Evolutionary conservation across 2,113 vertebrate genomes (phyloP), one percentile per base, ranked within the genome.

Genomic region (Recurvirostra avosetta): DNA sequence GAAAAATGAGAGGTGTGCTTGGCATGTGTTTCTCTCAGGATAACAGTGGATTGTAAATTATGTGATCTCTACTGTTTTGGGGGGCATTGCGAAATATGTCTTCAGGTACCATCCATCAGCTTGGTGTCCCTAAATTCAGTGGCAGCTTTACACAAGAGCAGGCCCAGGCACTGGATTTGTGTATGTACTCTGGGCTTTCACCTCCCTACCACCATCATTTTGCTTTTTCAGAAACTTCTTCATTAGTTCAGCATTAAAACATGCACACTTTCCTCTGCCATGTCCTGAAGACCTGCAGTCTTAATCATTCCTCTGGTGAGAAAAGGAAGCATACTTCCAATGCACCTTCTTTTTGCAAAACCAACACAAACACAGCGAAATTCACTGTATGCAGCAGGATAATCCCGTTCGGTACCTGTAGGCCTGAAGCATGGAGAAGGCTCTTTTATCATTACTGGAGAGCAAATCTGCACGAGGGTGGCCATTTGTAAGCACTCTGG

Each of bases 401-500:
- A 63, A 68, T 83, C 81, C 55, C 2, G 0, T 80, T 87, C 43
- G 55, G 47, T 85, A 68, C 23, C 71, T 52, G 26, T 13, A 66
- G 73, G 58, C 58, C 45, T 71, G 63, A 77, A 71, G 53, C 58
- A 56, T 27, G 66, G 66, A 88, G 56, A 61, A 94, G 23, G n/a
- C 34, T 84, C 32, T 81, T 89, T 68, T 68, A 30, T 66, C 43
- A 8, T 86, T 75, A 34, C 49, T 65, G 86, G 63, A 86, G 56
- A 78, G 63, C 65, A 45, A 47, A 71, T 83, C 75, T 84, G 40
- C 47, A 41, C 6, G 6, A 72, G 65, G 26, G 15, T 78, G 83
- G 47, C 76, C 77, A 58, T 94, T 96, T 94, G 82, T 88, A 95
- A 90, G 88, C 88, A 52, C 63, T 13, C 50, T 76, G 62, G 61